Percentiles rank a stretch among this genome's conserved stretches.
Evolutionary conservation across 1,140 invertebrate species (phyloP).

Genomic region (Orius insidiosus): DNA sequence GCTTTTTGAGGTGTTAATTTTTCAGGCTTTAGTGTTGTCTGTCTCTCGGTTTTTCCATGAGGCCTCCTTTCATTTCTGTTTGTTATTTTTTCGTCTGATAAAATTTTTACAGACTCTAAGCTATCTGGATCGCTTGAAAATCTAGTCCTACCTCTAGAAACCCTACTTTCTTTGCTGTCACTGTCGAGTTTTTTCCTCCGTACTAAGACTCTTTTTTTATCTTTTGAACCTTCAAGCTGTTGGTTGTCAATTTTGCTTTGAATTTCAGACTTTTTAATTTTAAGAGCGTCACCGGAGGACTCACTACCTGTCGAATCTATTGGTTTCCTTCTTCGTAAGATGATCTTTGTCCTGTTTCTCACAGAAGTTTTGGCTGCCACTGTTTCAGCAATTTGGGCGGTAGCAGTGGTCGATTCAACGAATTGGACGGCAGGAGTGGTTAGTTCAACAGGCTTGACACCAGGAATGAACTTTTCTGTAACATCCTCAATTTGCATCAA

Average conservation of each 20-base stretch:
- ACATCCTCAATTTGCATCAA: neutral
- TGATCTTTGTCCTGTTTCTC: conserved; percentile 5
- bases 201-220: neutral
- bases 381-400: neutral
- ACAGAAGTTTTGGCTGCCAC: neutral
- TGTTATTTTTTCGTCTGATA: no score
- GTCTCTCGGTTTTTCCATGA: no score
- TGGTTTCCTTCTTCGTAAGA: conserved; percentile 2
- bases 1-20: no score
- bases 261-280: neutral
- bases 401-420: neutral
- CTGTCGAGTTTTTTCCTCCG: neutral
- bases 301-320: neutral
- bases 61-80: neutral
- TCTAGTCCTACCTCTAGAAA: conserved; percentile 3
- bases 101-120: no score
- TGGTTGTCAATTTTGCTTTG: neutral
- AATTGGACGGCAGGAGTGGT: neutral
- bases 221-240: neutral
- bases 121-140: neutral
- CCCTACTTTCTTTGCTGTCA: neutral
- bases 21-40: no score
- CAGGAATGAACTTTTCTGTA: neutral
- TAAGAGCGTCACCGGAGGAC: neutral
- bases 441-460: neutral